A percentile compares a stretch with the other conserved stretches of the same genome.
Conservation (phyloP, 2,797 vertebrate genomes). For the Echiichthys vipera region DNA sequence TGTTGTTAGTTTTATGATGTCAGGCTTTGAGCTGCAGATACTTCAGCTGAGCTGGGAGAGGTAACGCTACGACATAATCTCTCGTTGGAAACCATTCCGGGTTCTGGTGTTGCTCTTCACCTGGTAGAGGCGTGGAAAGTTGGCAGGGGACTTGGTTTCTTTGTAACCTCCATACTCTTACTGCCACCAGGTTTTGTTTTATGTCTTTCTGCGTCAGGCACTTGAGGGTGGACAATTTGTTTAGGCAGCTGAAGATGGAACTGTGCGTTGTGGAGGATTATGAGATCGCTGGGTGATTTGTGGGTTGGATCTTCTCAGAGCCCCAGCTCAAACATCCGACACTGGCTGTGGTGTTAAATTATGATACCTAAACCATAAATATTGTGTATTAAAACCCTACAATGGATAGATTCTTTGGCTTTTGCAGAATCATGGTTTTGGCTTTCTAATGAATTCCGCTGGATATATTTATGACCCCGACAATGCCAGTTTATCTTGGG, state of each 20-base stretch:
- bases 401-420: slow-evolving; percentile 36
- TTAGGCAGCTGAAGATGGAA: slow-evolving; percentile 84
- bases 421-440: slow-evolving; percentile 50
- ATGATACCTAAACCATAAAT: slow-evolving; percentile 47
- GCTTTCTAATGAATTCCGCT: slow-evolving; percentile 42
- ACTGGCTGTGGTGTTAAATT: slow-evolving; percentile 64
- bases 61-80: slow-evolving; percentile 53
- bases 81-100: slow-evolving; percentile 51
- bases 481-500: slow-evolving; percentile 39
- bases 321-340: slow-evolving; percentile 54
- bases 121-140: slow-evolving; percentile 66
- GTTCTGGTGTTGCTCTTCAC: slow-evolving; percentile 59
- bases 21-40: slow-evolving; percentile 71
- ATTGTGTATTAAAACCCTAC: slow-evolving; percentile 51
- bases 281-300: slow-evolving; percentile 83
- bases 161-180: slow-evolving; percentile 64
- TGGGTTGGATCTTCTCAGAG: slow-evolving; percentile 66
- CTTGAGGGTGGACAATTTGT: slow-evolving; percentile 82
- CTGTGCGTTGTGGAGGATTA: slow-evolving; percentile 78
- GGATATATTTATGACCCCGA: slow-evolving; percentile 38
- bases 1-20: slow-evolving; percentile 81
- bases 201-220: slow-evolving; percentile 73
- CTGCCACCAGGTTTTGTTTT: slow-evolving; percentile 75
- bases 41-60: slow-evolving; percentile 57
- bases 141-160: slow-evolving; percentile 52